Percentiles rank a stretch among this genome's conserved stretches.
phyloP scores from a whole-genome alignment of 2,797 vertebrate genomes.

The Hoplostethus atlanticus region DNA sequence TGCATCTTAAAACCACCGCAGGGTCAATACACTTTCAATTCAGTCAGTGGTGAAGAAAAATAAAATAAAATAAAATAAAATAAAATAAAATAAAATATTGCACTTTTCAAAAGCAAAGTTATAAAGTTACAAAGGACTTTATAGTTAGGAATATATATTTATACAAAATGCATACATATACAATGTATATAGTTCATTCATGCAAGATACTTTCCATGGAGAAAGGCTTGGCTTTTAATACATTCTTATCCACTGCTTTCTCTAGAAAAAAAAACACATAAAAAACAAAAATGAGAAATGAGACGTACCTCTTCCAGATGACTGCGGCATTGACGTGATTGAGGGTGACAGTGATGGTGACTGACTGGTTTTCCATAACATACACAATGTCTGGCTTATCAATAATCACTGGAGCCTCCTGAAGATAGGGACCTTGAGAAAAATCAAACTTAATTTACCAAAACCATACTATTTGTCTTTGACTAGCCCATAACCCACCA shows the following conservation, averaged over 20 bases:
- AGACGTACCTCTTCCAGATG: constrained; percentile 91
- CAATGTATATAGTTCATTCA: background rate
- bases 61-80: background rate
- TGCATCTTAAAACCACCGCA: constrained; percentile 13
- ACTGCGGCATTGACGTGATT: constrained; percentile 93
- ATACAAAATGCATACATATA: too few species aligned
- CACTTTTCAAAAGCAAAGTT: too few species aligned
- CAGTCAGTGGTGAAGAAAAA: background rate
- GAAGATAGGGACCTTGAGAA: constrained; percentile 89
- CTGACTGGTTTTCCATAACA: constrained; percentile 93
- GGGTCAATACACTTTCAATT: background rate
- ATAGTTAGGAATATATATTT: too few species aligned
- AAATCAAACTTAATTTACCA: constrained; percentile 13
- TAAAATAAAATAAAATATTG: too few species aligned
- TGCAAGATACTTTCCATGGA: too few species aligned
- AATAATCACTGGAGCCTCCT: constrained; percentile 89
- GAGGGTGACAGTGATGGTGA: constrained; percentile 90
- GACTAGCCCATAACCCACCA: too few species aligned
- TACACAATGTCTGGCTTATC: constrained; percentile 95
- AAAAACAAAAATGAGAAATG: background rate
- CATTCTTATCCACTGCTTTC: background rate
- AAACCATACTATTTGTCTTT: background rate
- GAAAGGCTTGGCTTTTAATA: too few species aligned
- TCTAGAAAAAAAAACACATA: background rate
- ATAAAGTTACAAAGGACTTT: too few species aligned